phyloP scores from a whole-genome alignment of 2,888 invertebrate species.

The Rhamnusium bicolor region DNA sequence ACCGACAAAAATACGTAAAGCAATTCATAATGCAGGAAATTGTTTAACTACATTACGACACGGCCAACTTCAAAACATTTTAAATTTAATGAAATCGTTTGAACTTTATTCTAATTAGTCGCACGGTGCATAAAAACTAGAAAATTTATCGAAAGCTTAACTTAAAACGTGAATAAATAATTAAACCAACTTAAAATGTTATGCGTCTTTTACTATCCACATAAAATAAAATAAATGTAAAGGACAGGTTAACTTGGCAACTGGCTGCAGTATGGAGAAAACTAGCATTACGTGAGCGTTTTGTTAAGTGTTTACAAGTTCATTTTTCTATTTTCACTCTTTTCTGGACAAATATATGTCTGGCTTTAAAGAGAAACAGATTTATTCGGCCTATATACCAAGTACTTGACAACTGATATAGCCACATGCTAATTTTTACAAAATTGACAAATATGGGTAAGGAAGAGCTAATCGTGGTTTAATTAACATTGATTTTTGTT shows the following conservation, averaged over 20 bases:
- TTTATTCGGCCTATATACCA: no score
- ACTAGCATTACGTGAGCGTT: not conserved
- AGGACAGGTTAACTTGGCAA: not conserved
- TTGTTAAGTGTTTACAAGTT: not conserved
- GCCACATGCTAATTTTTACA: no score
- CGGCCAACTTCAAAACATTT: not conserved
- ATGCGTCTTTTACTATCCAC: not conserved
- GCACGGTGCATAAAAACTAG: not conserved
- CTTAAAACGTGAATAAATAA: not conserved
- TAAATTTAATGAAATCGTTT: not conserved
- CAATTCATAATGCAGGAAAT: not conserved
- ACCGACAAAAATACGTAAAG: not conserved
- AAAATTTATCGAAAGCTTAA: not conserved
- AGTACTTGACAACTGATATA: no score
- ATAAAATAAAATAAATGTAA: constrained; percentile 4
- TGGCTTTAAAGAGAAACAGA: no score
- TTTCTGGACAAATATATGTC: no score
- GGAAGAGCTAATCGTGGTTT: no score
- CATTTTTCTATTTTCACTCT: no score
- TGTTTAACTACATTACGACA: not conserved
- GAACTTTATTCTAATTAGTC: not conserved
- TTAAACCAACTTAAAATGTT: not conserved
- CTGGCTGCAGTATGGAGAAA: constrained; percentile 4
- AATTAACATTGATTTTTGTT: no score
- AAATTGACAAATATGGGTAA: no score